A percentile compares a stretch with the other conserved stretches of the same genome.
phyloP scores from a whole-genome alignment of 2,113 vertebrate genomes.

The Caranx ignobilis region DNA sequence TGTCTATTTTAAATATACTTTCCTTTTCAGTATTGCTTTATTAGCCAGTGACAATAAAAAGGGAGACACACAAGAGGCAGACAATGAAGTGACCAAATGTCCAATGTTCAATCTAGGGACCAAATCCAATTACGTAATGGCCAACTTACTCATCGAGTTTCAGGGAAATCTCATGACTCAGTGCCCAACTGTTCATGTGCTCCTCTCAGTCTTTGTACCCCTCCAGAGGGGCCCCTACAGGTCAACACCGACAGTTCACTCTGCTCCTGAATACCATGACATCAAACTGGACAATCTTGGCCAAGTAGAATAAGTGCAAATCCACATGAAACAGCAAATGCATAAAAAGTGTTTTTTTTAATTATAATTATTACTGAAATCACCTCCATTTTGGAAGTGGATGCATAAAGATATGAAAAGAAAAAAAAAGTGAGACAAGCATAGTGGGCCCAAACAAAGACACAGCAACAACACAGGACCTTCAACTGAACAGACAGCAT shows the following conservation, averaged over 20 bases:
- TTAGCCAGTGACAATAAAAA: neutral
- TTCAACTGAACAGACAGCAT: conserved; percentile 77
- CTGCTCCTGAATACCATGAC: neutral
- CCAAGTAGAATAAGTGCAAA: conserved; percentile 3
- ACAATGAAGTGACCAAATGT: neutral
- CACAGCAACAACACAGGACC: conserved; percentile 80
- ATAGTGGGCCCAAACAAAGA: conserved; percentile 69
- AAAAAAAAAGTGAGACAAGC: conserved; percentile 77
- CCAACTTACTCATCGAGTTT: neutral
- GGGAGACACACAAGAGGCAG: neutral
- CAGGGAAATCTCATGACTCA: neutral
- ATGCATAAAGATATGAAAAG: conserved; percentile 68
- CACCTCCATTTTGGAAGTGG: conserved; percentile 63
- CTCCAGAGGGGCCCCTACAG: neutral
- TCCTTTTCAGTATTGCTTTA: neutral
- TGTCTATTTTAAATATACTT: neutral
- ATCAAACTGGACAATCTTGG: neutral
- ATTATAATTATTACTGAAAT: conserved; percentile 70
- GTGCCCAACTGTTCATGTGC: neutral
- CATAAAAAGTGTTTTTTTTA: conserved; percentile 80
- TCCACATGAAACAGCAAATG: conserved; percentile 47
- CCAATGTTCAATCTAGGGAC: neutral
- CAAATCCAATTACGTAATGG: neutral
- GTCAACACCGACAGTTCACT: neutral
- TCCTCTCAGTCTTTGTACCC: neutral